Conservation (phyloP, 2,113 vertebrate species). For the Paradoxurus hermaphroditus region DNA sequence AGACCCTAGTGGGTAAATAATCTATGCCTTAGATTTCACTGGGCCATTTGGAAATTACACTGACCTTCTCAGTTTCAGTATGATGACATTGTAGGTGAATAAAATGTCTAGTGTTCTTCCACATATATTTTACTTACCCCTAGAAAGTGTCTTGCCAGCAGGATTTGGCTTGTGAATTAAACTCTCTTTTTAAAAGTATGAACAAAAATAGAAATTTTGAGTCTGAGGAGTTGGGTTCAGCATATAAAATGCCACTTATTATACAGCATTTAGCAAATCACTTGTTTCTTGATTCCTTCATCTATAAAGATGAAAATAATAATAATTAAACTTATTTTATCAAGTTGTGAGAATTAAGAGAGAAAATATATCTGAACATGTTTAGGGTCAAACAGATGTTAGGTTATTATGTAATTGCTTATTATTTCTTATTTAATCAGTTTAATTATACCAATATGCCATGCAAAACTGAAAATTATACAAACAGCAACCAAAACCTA, state of each 20-base stretch:
- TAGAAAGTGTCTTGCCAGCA: conserved; percentile 25
- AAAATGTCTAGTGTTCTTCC: conserved; percentile 15
- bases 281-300: not conserved
- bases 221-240: not conserved
- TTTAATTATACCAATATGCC: not conserved
- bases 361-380: not conserved
- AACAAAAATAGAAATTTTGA: conserved; percentile 41
- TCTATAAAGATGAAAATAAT: not conserved
- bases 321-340: conserved; percentile 11
- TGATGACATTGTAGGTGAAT: not conserved
- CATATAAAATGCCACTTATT: not conserved
- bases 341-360: not conserved
- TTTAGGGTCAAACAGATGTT: not conserved
- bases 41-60: conserved; percentile 29
- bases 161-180: conserved; percentile 47
- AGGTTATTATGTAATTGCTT: not conserved
- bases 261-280: not conserved
- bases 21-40: conserved; percentile 21
- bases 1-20: not conserved
- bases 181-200: conserved; percentile 28
- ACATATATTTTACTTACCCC: conserved; percentile 42
- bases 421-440: conserved; percentile 24
- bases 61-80: conserved; percentile 18
- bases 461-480: not conserved
- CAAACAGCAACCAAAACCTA: not conserved